These are phyloP conservation scores for Rhynchomys soricoides DNA, from an alignment of 2,113 vertebrate species.

Conservation along the genomic window DNA sequence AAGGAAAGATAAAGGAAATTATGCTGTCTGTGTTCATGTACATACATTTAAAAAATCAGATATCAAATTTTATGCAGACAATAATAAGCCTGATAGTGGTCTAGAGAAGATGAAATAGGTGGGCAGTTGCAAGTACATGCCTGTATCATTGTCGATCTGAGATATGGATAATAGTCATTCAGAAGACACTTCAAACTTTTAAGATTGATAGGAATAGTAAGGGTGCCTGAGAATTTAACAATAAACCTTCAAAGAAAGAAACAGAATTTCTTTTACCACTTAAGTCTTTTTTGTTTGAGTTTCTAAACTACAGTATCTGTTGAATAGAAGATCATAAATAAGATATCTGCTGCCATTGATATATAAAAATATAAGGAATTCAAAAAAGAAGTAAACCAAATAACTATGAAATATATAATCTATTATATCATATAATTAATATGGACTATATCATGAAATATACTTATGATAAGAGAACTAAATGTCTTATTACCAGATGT, in stretches of 20 bases:
- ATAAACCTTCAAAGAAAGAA: conserved; percentile 54
- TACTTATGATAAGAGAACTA: background rate
- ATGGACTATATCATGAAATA: background rate
- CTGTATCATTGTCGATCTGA: conserved; percentile 30
- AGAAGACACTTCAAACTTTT: conserved; percentile 63
- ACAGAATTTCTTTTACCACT: background rate
- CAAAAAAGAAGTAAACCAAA: background rate
- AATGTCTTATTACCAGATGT: background rate
- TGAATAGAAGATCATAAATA: conserved; percentile 52
- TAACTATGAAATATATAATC: conserved; percentile 22
- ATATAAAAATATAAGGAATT: background rate
- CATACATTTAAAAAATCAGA: background rate
- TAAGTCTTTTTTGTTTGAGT: conserved; percentile 27
- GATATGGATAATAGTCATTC: conserved; percentile 26
- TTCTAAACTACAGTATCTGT: conserved; percentile 51
- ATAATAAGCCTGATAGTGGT: background rate
- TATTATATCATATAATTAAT: background rate
- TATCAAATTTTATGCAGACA: background rate
- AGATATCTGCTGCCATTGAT: background rate
- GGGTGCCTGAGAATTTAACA: conserved; percentile 49
- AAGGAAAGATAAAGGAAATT: background rate
- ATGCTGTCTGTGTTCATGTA: background rate
- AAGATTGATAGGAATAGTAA: conserved; percentile 6
- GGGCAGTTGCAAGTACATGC: conserved; percentile 55
- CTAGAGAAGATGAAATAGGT: conserved; percentile 35